phyloP scores from a whole-genome alignment of 2,888 invertebrate genomes.

The Campaea margaritaria region DNA sequence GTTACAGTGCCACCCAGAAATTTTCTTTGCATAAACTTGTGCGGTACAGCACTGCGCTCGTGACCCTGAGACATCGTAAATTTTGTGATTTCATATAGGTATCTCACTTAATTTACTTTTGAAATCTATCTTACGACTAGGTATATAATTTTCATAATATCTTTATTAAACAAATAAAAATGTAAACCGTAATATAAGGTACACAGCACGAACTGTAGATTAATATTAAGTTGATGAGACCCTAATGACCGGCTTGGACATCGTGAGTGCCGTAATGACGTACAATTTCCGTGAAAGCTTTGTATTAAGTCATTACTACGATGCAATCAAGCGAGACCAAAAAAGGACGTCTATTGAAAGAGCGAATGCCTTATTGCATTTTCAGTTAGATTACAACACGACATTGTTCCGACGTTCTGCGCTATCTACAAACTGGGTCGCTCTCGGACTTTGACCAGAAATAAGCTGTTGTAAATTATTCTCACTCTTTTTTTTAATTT shows the following conservation, averaged over 20 bases:
- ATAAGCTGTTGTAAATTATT: background rate
- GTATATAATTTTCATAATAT: too few species aligned
- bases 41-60: too few species aligned
- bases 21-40: too few species aligned
- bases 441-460: constrained; percentile 10
- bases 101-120: too few species aligned
- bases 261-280: constrained; percentile 61
- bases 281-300: constrained; percentile 73
- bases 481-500: too few species aligned
- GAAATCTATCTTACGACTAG: too few species aligned
- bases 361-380: constrained; percentile 39
- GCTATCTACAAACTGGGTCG: constrained; percentile 24
- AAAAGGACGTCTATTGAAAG: constrained; percentile 40
- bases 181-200: background rate
- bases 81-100: too few species aligned
- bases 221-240: constrained; percentile 65
- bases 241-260: constrained; percentile 67
- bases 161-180: too few species aligned
- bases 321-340: constrained; percentile 44
- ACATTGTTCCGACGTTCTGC: constrained; percentile 26
- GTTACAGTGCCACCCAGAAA: too few species aligned
- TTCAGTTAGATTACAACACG: constrained; percentile 38
- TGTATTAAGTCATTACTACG: constrained; percentile 76
- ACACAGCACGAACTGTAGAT: constrained; percentile 47
- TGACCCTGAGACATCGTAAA: too few species aligned